phyloP scores from a whole-genome alignment of 1,140 invertebrate species.

The Littorina saxatilis region DNA sequence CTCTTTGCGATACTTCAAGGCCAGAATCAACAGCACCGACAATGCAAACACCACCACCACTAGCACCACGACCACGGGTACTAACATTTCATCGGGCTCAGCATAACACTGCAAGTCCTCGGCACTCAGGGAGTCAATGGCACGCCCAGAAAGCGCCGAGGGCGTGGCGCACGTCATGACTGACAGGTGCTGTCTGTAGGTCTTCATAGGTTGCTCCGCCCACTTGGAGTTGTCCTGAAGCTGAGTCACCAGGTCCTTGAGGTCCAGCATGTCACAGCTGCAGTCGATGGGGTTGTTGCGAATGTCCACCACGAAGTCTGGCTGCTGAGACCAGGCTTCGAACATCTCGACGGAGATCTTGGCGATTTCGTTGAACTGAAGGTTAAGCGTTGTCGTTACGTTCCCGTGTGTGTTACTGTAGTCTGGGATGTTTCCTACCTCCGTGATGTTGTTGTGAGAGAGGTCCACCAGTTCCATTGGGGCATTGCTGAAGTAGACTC shows the following conservation, averaged over 20 bases:
- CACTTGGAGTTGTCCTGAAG: conserved; percentile 15
- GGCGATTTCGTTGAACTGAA: conserved; percentile 36
- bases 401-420: not conserved
- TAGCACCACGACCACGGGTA: not conserved
- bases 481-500: no score
- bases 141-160: not conserved
- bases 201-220: not conserved
- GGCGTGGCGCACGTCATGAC: conserved; percentile 9
- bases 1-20: not conserved
- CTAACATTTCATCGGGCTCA: not conserved
- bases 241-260: not conserved
- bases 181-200: not conserved
- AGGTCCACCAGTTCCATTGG: no score
- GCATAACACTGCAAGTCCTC: conserved; percentile 1
- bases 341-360: conserved; percentile 27
- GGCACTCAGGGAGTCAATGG: not conserved
- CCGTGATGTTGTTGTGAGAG: conserved; percentile 29
- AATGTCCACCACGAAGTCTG: conserved; percentile 35
- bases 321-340: conserved; percentile 23
- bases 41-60: not conserved
- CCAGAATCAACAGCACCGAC: conserved; percentile 1
- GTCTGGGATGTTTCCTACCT: not conserved
- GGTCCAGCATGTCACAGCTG: conserved; percentile 25
- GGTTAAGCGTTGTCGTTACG: not conserved
- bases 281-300: conserved; percentile 44